These are phyloP conservation scores for Crematogaster levior DNA, from an alignment of 2,888 invertebrate genomes.

Conservation along the genomic window DNA sequence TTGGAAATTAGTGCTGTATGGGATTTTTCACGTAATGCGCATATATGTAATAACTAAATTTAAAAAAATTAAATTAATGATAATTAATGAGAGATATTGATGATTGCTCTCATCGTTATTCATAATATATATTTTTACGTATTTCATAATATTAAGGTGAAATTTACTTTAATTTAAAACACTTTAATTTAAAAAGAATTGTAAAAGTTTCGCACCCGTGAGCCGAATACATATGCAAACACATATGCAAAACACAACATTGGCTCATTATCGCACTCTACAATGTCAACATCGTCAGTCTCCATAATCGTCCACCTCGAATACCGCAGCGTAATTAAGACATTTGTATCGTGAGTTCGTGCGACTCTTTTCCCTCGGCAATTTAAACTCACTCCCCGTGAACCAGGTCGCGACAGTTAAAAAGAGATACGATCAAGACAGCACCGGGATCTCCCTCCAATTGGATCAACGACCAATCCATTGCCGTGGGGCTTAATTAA, in stretches of 20 bases:
- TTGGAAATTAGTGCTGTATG: too few relatives aligned
- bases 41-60: not conserved
- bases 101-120: not conserved
- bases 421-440: conserved; percentile 70
- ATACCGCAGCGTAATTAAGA: conserved; percentile 69
- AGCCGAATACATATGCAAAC: not conserved
- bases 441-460: conserved; percentile 63
- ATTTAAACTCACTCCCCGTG: conserved; percentile 67
- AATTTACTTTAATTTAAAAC: not conserved
- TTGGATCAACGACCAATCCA: conserved; percentile 66
- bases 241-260: not conserved
- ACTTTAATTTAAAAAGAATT: not conserved
- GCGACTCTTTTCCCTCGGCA: conserved; percentile 58
- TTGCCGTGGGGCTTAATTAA: conserved; percentile 70
- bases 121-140: not conserved
- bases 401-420: conserved; percentile 67
- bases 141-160: not conserved
- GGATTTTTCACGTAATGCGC: not conserved
- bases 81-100: not conserved
- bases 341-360: conserved; percentile 58
- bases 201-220: not conserved
- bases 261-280: conserved; percentile 14
- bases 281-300: conserved; percentile 46
- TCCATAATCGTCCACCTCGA: conserved; percentile 57
- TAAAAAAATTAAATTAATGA: not conserved